A percentile compares a stretch with the other conserved stretches of the same genome.
Evolutionary conservation across 2,888 invertebrate species (phyloP).

Genomic region (Amblyteles armatorius): DNA sequence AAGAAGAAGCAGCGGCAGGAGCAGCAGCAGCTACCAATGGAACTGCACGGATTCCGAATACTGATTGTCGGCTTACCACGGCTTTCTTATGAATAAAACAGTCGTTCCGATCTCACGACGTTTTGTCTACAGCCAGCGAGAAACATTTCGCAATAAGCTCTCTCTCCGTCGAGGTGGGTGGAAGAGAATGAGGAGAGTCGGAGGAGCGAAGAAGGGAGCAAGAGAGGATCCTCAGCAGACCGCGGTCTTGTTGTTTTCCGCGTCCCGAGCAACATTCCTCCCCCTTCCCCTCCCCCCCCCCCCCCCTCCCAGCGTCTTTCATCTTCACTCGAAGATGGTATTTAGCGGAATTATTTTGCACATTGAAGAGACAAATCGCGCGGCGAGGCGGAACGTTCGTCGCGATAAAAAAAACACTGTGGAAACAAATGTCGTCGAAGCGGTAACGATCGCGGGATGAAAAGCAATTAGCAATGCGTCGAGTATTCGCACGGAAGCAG

Average conservation of each 20-base stretch:
- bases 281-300: background rate
- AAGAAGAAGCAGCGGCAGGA: conserved; percentile 20
- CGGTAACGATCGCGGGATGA: background rate
- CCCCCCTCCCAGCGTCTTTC: conserved; percentile 11
- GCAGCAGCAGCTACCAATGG: conserved; percentile 60
- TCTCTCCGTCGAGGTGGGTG: conserved; percentile 9
- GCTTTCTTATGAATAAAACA: conserved; percentile 76
- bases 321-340: conserved; percentile 39
- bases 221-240: conserved; percentile 34
- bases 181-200: background rate
- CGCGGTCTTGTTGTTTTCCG: conserved; percentile 43
- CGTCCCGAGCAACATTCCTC: conserved; percentile 46
- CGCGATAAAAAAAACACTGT: background rate
- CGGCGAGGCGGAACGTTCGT: background rate
- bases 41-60: conserved; percentile 73
- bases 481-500: background rate
- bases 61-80: conserved; percentile 76
- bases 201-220: conserved; percentile 30
- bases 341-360: conserved; percentile 50
- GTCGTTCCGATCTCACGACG: conserved; percentile 63
- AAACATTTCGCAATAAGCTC: conserved; percentile 67
- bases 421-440: background rate
- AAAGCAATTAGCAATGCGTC: background rate
- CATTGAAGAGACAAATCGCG: background rate
- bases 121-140: conserved; percentile 60